Percentiles rank a stretch among this genome's conserved stretches.
phyloP scores from a whole-genome alignment of 2,888 invertebrate genomes.

The Coenonympha glycerion region DNA sequence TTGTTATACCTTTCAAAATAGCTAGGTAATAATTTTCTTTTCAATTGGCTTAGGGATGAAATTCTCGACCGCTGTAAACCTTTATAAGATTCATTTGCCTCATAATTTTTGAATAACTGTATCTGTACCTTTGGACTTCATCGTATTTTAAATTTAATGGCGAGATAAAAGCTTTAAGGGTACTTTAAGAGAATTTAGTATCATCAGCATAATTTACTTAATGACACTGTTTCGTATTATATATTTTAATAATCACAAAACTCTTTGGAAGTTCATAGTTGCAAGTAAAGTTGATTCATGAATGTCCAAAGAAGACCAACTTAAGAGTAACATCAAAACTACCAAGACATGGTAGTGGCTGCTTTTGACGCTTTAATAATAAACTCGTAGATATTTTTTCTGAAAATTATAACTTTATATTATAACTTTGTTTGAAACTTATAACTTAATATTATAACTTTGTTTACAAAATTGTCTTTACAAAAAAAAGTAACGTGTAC shows the following conservation, averaged over 20 bases:
- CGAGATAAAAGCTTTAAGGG: not conserved
- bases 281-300: too few relatives aligned
- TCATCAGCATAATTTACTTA: too few relatives aligned
- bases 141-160: not conserved
- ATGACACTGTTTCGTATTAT: too few relatives aligned
- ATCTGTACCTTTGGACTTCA: not conserved
- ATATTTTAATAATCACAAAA: too few relatives aligned
- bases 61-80: not conserved
- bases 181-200: too few relatives aligned
- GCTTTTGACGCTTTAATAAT: not conserved
- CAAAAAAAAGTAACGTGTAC: too few relatives aligned
- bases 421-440: too few relatives aligned
- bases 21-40: conserved; percentile 1
- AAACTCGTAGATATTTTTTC: not conserved
- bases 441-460: too few relatives aligned
- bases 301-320: not conserved
- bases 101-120: conserved; percentile 2
- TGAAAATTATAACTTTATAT: too few relatives aligned
- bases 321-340: not conserved
- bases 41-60: not conserved
- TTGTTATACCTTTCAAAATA: not conserved
- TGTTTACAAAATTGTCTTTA: too few relatives aligned
- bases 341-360: not conserved
- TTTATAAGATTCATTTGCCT: conserved; percentile 3
- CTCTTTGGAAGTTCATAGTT: too few relatives aligned